Evolutionary conservation across 1,140 invertebrate species (phyloP).

Genomic region (Camponotus floridanus): DNA sequence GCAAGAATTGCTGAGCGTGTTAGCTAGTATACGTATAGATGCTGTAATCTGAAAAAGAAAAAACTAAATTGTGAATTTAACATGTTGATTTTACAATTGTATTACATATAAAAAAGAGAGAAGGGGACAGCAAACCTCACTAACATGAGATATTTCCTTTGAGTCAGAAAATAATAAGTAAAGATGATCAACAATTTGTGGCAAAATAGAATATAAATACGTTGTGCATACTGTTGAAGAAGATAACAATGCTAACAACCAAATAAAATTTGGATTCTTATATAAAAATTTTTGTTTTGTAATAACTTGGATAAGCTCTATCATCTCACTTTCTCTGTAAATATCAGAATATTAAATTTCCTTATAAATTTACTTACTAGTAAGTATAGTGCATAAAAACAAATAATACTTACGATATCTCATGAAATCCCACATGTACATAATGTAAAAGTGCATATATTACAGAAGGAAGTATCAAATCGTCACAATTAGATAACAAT

Average conservation of each 20-base stretch:
- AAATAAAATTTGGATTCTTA: slow-evolving; percentile 73
- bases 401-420: slow-evolving; percentile 73
- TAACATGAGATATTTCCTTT: not conserved
- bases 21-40: slow-evolving; percentile 79
- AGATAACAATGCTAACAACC: slow-evolving; percentile 81
- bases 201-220: slow-evolving; percentile 60
- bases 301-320: slow-evolving; percentile 68
- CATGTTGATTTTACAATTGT: slow-evolving; percentile 7
- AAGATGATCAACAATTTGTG: slow-evolving; percentile 62
- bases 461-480: slow-evolving; percentile 74
- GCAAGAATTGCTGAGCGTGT: slow-evolving; percentile 73
- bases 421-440: slow-evolving; percentile 70
- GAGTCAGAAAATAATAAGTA: slow-evolving; percentile 16
- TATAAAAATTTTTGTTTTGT: slow-evolving; percentile 56
- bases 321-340: slow-evolving; percentile 76
- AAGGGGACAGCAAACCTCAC: slow-evolving; percentile 27
- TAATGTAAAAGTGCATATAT: slow-evolving; percentile 79
- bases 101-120: not conserved
- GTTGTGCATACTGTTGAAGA: slow-evolving; percentile 72
- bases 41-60: slow-evolving; percentile 76
- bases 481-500: slow-evolving; percentile 75
- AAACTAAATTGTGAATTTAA: not conserved
- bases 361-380: not conserved
- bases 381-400: not conserved
- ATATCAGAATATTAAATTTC: slow-evolving; percentile 37